phyloP scores from a whole-genome alignment of 2,888 invertebrate species.

The Quadroppia sp. region DNA sequence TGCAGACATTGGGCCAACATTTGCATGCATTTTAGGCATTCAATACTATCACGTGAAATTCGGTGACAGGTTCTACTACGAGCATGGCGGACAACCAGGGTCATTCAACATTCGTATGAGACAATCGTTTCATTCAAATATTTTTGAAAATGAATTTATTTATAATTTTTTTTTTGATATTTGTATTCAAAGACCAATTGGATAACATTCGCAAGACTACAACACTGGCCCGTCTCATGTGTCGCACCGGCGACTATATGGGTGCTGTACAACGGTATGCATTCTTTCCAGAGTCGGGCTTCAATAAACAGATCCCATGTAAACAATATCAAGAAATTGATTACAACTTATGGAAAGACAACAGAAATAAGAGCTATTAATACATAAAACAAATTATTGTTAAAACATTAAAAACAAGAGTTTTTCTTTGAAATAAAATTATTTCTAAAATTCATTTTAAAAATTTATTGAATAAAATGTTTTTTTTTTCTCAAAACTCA shows the following conservation, averaged over 20 bases:
- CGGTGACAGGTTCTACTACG: conserved; percentile 88
- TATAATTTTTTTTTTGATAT: no score
- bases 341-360: conserved; percentile 37
- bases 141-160: no score
- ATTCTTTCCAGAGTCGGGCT: conserved; percentile 29
- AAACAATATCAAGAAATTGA: conserved; percentile 15
- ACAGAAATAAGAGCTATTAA: background rate
- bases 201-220: conserved; percentile 36
- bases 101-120: no score
- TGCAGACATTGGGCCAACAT: conserved; percentile 88
- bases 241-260: conserved; percentile 30
- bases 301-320: conserved; percentile 6
- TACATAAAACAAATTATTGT: background rate
- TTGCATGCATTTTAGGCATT: conserved; percentile 83
- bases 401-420: no score
- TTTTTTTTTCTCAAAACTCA: no score
- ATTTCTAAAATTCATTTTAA: no score
- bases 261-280: conserved; percentile 21
- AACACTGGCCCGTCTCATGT: conserved; percentile 41
- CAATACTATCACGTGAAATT: conserved; percentile 79
- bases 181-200: conserved; percentile 44
- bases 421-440: no score
- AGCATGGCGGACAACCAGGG: conserved; percentile 76
- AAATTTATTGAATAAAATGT: no score
- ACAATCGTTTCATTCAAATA: no score